Conservation (phyloP, 2,113 vertebrate species). For the Corydoras sp. region DNA sequence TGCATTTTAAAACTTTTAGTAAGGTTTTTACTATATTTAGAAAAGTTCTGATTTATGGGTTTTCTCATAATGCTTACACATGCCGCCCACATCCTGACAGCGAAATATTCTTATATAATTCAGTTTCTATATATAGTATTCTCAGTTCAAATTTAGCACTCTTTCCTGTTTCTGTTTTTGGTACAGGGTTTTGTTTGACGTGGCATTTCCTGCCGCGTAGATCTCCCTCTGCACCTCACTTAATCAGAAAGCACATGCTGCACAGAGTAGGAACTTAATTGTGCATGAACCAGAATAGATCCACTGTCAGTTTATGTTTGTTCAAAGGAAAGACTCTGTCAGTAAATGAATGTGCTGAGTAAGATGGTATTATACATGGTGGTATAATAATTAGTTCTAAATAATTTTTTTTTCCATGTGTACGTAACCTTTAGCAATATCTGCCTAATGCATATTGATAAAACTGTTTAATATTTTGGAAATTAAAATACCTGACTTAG, state of each 20-base stretch:
- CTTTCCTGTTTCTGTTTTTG: conserved; percentile 41
- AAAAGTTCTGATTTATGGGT: not conserved
- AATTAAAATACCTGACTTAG: too few relatives aligned
- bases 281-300: conserved; percentile 6
- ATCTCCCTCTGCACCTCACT: conserved; percentile 2
- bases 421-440: too few relatives aligned
- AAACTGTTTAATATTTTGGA: too few relatives aligned
- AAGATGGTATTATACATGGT: not conserved
- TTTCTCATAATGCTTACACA: conserved; percentile 11
- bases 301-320: conserved; percentile 5
- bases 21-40: too few relatives aligned
- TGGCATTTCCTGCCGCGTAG: conserved; percentile 58
- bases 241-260: conserved; percentile 1
- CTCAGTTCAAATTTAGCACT: conserved; percentile 55
- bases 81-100: conserved; percentile 55
- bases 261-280: conserved; percentile 8
- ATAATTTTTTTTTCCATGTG: not conserved
- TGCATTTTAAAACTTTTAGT: too few relatives aligned
- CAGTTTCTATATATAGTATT: conserved; percentile 59
- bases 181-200: conserved; percentile 48
- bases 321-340: conserved; percentile 7
- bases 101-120: conserved; percentile 36
- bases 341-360: conserved; percentile 5
- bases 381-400: not conserved
- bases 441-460: too few relatives aligned